Evolutionary conservation across 2,888 invertebrate species (phyloP), one percentile per base, ranked within the genome.

Genomic region (Drosophila greeni): DNA sequence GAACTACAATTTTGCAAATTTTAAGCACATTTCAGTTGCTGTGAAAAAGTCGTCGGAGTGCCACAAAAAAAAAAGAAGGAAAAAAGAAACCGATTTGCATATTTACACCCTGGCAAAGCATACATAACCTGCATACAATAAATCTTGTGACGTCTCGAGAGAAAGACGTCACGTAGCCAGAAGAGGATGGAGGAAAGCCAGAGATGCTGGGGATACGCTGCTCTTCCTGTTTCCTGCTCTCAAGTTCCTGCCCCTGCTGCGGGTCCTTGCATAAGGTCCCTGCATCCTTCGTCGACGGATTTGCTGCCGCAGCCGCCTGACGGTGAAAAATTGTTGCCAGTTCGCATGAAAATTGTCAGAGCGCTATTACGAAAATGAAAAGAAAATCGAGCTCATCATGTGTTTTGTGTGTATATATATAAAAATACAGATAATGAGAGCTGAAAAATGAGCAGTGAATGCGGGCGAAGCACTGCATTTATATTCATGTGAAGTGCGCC

Each of bases 191-290:
- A 16, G 51, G 24, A 47, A 49, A 31, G 47, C 42, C 66, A 65
- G 40, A 48, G 56, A 66, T 29, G 55, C 66, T 64, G 66, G 45
- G 45, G 64, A 82, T 66, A 70, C 77, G 80, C 79, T 75, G 77
- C 81, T 71, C 70, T 82, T 82, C 81, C 81, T 73, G 85, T 84
- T 82, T 82, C 85, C 85, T 82, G 75, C 83, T 71, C 83, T 70
- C 54, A 70, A 80, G 77, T 80, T 84, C 82, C 81, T 75, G 80
- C 74, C 69, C 58, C 68, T 68, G 79, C 78, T 78, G 74, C 72
- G 73, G 78, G 71, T 84, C 79, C 72, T 76, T 82, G 69, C 68
- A 57, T 65, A 54, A 55, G 54, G 54, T 68, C 62, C 54, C 33
- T 31, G 51, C 51, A 51, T 62, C 48, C 37, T 57, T 24, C 66